Base-by-base conservation (phyloP, 2,113 vertebrate genomes). In the Elachura formosa region DNA sequence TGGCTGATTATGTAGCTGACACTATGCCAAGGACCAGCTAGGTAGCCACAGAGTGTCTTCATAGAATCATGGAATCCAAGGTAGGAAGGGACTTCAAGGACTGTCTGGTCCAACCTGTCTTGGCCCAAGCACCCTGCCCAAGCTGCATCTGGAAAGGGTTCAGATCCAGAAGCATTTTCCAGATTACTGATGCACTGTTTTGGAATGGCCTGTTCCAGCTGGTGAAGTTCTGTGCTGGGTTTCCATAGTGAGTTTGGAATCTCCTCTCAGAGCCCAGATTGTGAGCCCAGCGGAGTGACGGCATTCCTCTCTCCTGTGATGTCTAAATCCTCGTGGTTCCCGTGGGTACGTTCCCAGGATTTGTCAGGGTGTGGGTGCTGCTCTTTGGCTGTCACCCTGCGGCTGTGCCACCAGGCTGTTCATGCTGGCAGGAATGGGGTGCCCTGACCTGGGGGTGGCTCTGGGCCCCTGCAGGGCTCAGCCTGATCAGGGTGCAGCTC, bases 231-330 rank as follows among this genome's bases (percentile, higher is more conserved):
- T 43, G 1, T 3, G 2, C 3, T 12, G 49, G 16, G 13, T 72
- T 56, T 15, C 49, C 41, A 26, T 0, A 0, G 17, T 1, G 49
- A 6, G 5, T 12, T 40, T 16, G 24, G 15, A 7, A 3, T 19
- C 9, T 49, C 20, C 16, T 9, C 29, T 19, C 26, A 10, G n/a
- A 43, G n/a, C 22, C 34, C 0, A 10, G 69, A 15, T 4, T 10
- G 0, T 48, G 38, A 16, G 1, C 29, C 26, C 36, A 12, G 9
- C 2, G 23, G 6, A 15, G 10, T 41, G 41, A 41, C 51, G 19
- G 12, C 0, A 0, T 1, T 24, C 34, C 31, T 41, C 9, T 22
- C 26, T 48, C 46, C 1, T 0, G 21, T 18, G 41, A 2, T n/a
- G 40, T 40, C 23, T 2, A 1, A 17, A 10, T 2, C n/a, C 46